Base-by-base conservation (phyloP, 2,113 vertebrate genomes). In the Delphinapterus leucas region DNA sequence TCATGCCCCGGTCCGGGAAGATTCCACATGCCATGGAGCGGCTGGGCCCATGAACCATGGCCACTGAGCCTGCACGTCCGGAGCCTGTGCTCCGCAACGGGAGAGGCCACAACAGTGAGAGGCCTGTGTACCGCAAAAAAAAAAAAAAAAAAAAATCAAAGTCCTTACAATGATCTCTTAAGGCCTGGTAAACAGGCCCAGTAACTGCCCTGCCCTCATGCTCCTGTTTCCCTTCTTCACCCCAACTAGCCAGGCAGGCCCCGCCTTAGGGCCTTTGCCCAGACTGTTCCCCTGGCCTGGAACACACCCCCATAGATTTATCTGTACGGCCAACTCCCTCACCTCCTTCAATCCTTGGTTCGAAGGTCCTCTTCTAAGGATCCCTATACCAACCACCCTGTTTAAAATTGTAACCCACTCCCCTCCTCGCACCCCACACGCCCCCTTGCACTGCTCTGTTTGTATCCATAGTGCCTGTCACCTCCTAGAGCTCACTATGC, bases 91-190 rank as follows among this genome's bases (percentile, higher is more conserved):
- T 11, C 44, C 0, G 44, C 44, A 47, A 47, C 0, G 44, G 44
- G 44, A 47, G 44, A 47, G 44, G 44, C 44, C 44, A 47, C 44
- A 47, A 47, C 44, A 47, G 44, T 47, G 44, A 47, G 9, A 47
- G 2, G 44, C 44, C 44, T 10, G 9, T 2, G 44, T 2, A 47
- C 9, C 44, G 44, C 44, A 47, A 47, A 47, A 47, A 47, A 47
- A 47, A 41, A 41, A 41, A 41, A 41, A 41, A 41, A 41, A 86
- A 85, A 96, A n/a, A 95, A 79, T 49, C 70, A 73, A 80, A 95
- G 21, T 73, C 60, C 18, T 61, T 28, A 41, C 6, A 0, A 18
- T 53, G 65, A 55, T 81, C 53, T 21, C 1, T 20, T 18, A 65
- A 11, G 36, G 1, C 6, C 47, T 28, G 8, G 41, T 13, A n/a